Evolutionary conservation across 2,888 invertebrate species (phyloP), one percentile per base, ranked within the genome.

Genomic region (Andrena flavipes): DNA sequence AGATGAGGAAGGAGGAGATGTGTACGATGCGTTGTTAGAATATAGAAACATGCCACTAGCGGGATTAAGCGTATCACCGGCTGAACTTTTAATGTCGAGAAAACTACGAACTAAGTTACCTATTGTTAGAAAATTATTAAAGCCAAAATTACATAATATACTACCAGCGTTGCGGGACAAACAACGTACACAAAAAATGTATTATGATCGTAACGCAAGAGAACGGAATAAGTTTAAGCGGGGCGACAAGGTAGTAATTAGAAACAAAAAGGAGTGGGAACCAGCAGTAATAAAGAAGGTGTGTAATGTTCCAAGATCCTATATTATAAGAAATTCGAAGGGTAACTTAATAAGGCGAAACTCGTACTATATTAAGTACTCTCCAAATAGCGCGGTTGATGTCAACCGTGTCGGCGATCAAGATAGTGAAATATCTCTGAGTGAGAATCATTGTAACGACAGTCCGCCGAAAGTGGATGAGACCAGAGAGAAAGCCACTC

Each of bases 31-130:
- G 7, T 23, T 69, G 8, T 54, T 69, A 69, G 68, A 69, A 33
- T 69, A 69, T 35, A 69, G 68, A 20, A 56, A 56, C 23, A 56
- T 35, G 23, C 68, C 56, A 23, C 16, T 68, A 30, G 13, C 35
- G 7, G 56, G 56, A 13, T 33, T 35, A 56, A 35, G 23, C n/a
- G 33, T 42, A 0, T 69, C 68, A 16, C 56, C 56, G 7, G 26
- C 33, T 16, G 35, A 69, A 35, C 56, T 56, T 16, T 35, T 69
- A 13, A 56, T 69, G 54, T 13, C 33, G n/a, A 33, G 54, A 20
- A 51, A 54, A 10, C 13, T 54, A 5, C 29, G 54, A 1, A 54
- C 33, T 49, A 51, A 1, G n/a, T 1, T 51, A 49, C 67, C 51
- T 13, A 26, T 16, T n/a, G 29, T 7, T 16, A 67, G 26, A 1